Base-by-base conservation (phyloP, 2,113 vertebrate genomes). In the Azemiops feae region DNA sequence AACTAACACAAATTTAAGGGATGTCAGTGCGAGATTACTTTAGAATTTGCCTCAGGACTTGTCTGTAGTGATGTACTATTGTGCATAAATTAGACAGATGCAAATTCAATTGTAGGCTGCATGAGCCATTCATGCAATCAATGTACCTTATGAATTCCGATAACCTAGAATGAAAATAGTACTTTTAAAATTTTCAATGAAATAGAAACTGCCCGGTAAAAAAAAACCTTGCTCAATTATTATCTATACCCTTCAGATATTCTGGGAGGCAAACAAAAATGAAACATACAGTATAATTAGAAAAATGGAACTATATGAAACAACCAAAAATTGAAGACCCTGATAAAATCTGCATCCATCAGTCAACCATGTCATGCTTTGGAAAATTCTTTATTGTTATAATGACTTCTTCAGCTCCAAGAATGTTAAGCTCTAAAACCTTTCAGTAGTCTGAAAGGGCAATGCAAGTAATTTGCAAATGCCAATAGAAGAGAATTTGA, bases 361-460 rank as follows among this genome's bases (percentile, higher is more conserved):
- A 64, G 25, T 64, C 11, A 94, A 85, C 53, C 93, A 54, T 47
- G 91, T 54, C 81, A 45, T 93, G 90, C 91, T 91, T 87, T 91
- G 89, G 93, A 92, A 85, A 95, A 95, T 90, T 0, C 0, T 92
- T 92, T 96, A 94, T 87, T 94, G 92, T 96, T 96, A 86, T 0
- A 60, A 57, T 57, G 88, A 47, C 47, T 85, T 85, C 39, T 45
- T 85, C 18, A 23, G 2, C 54, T 88, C 92, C 92, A 86, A n/a
- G n/a, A n/a, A n/a, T n/a, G n/a, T n/a, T n/a, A n/a, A 23, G 2
- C 54, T 88, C 92, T 91, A 86, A 93, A 96, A 96, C 91, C 23
- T 96, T 93, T 93, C 96, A 93, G 60, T 94, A 95, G 88, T 54
- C 91, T 50, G n/a, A 93, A 47, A 93, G 92, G 93, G 92, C 89